phyloP scores from a whole-genome alignment of 2,888 invertebrate species.

The Prosapia bicincta region DNA sequence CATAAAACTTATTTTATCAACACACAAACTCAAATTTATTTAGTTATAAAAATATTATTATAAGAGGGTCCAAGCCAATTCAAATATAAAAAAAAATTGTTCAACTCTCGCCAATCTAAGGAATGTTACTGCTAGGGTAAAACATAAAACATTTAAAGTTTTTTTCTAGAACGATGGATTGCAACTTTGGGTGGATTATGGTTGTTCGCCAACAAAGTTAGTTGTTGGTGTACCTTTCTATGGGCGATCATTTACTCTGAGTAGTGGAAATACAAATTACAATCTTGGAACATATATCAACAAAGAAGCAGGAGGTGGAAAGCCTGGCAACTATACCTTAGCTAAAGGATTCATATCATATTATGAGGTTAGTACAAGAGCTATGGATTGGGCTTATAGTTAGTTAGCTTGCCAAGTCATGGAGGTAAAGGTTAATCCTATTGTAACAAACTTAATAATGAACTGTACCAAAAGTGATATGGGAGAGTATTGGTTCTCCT shows the following conservation, averaged over 20 bases:
- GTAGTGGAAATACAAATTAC: conserved; percentile 78
- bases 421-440: no score
- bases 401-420: background rate
- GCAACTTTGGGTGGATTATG: conserved; percentile 83
- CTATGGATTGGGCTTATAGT: background rate
- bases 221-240: conserved; percentile 89
- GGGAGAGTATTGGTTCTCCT: no score
- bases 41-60: no score
- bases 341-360: conserved; percentile 85
- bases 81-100: no score
- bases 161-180: conserved; percentile 74
- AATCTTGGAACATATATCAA: conserved; percentile 82
- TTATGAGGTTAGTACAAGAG: conserved; percentile 65
- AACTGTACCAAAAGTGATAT: no score
- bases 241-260: conserved; percentile 79
- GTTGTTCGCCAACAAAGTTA: conserved; percentile 81
- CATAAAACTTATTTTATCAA: no score
- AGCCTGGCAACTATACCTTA: conserved; percentile 79
- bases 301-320: conserved; percentile 86
- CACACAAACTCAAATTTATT: no score
- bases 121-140: no score
- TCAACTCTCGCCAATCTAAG: no score
- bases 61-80: no score
- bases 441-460: no score
- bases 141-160: no score